Base-by-base conservation (phyloP, 2,113 vertebrate species). In the Otus sunia region DNA sequence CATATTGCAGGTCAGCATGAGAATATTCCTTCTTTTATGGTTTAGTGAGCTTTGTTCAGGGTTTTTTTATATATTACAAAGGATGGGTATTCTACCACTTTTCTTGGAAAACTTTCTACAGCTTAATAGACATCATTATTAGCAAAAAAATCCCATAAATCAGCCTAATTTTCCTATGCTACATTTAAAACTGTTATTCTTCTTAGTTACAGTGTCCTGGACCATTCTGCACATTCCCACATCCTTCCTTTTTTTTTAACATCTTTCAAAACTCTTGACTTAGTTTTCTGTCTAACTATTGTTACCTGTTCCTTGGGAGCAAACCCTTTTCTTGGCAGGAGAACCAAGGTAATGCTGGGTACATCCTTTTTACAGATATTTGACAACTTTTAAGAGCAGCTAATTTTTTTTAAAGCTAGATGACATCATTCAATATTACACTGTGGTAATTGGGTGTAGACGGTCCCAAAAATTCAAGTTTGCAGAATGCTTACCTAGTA, bases 11-110 rank as follows among this genome's bases (percentile, higher is more conserved):
- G 29, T 88, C 64, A 67, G 6, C 12, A 47, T 78, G 82, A 94
- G 71, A 41, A 43, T 92, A 55, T 62, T 93, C 81, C 41, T 77
- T 93, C 94, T 92, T 96, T 96, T 93, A 96, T 69, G 80, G 56
- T 63, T 86, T 81, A 75, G 43, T 91, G 53, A 84, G 83, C 86
- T 96, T 96, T 96, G 91, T 95, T 92, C 86, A 78, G 36, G 50
- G 73, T 92, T 60, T 91, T 88, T 95, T 92, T 81, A 96, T 93
- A 74, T 26, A 81, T 97, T 88, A 92, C 94, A 84, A 67, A 94
- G 94, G 96, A 91, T 92, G 76, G 53, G 69, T 95, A 95, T 94
- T 91, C 86, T 94, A 94, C 88, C 94, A 88, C 92, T 96, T 92
- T 39, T 74, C 83, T 94, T 94, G 94, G 96, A 93, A 94, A 72